Base-by-base conservation (phyloP, 2,113 vertebrate genomes). In the Psilopsiagon aurifrons region DNA sequence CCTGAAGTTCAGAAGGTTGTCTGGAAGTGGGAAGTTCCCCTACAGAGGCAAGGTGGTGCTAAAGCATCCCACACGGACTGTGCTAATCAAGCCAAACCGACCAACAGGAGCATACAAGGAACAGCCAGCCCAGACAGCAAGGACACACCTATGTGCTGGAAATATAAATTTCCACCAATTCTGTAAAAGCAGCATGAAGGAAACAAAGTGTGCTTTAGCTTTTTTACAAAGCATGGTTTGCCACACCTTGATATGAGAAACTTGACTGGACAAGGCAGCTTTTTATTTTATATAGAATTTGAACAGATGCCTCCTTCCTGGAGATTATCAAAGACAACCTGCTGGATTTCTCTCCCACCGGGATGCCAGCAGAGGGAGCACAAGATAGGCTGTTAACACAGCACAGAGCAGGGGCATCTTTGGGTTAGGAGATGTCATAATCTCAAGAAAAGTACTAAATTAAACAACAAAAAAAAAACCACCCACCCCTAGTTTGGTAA, bases 41-140 rank as follows among this genome's bases (percentile, higher is more conserved):
- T 31, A 10, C 23, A 82, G 27, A 78, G 13, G 39, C 17, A 59
- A 46, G 4, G 37, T 7, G 7, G 5, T 51, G 22, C 14, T 8
- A 24, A 43, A 81, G 44, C 22, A 35, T 4, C 44, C 35, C 13
- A 13, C 3, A 1, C 9, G 13, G 43, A 25, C 35, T 44, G 11
- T 4, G 33, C n/a, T 47, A 39, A 12, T 31, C 7, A 2, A 66
- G 51, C 13, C 44, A 27, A 69, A 15, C 2, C 17, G 41, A 33
- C 3, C 11, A 11, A 11, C 5, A 29, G 14, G 7, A 11, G 5
- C 33, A 41, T 6, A 25, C 11, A 18, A 44, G 37, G 81, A 27
- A 17, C 0, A 10, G 23, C 8, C 68, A 23, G 39, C 62, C 23
- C 0, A 0, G 37, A 6, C 7, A 33, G 15, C 0, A 2, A 60